Evolutionary conservation across 2,888 invertebrate genomes (phyloP), one percentile per base, ranked within the genome.

Genomic region (Lampropteryx suffumata): DNA sequence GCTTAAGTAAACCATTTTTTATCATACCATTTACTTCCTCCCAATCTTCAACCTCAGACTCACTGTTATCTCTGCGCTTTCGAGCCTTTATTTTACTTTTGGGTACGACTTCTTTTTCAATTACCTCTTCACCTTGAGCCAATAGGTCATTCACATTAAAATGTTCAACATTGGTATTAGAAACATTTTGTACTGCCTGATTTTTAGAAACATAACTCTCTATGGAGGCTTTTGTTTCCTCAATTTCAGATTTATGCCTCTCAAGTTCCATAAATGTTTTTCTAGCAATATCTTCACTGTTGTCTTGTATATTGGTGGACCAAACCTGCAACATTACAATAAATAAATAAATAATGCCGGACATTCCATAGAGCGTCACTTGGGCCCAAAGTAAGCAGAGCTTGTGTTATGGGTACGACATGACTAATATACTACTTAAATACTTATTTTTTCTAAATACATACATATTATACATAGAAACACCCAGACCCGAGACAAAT

Each of bases 1-100:
- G n/a, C n/a, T n/a, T n/a, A n/a, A 24, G 5, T 6, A 1, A 24
- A 7, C 5, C 2, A 27, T 8, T 14, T 33, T 17, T n/a, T 40
- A 24, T 6, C 24, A 7, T 83, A 84, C 92, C 92, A 82, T 93
- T 92, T 40, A 95, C 95, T 88, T 95, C 95, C 73, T 95, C 94
- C 92, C 94, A 94, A 70, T 94, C 92, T 59, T 93, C 94, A 42
- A 93, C 89, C 66, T 95, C 95, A 2, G 93, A 93, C 37, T 93
- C 93, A 64, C 92, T 92, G 17, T 82, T 79, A 61, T 75, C 64
- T 62, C 68, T 76, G 0, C 35, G 54, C 47, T 67, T 82, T 67
- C 73, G 75, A n/a, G 54, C 55, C 50, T 74, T 79, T 1, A 48
- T 49, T 65, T 75, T 75, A 40, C 79, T 81, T 43, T 67, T 70